These are phyloP conservation scores for Omphaloscelis lunosa DNA, from an alignment of 2,888 invertebrate species.

Conservation along the genomic window DNA sequence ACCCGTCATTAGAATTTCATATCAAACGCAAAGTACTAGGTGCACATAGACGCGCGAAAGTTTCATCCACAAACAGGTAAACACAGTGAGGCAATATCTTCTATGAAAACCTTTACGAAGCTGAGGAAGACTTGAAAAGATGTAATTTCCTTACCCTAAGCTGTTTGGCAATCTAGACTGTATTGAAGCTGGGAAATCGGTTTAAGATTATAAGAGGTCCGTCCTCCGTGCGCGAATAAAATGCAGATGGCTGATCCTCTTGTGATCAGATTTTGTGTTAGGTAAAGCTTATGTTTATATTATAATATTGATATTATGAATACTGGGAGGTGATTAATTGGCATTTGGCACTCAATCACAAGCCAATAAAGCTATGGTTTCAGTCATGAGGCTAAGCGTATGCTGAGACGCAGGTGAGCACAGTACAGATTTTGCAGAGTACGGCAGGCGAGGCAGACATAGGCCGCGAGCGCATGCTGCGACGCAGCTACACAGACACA, in stretches of 20 bases:
- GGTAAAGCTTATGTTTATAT: not conserved
- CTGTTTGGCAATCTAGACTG: conserved; percentile 51
- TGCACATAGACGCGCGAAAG: conserved; percentile 2
- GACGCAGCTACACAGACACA: too few species aligned
- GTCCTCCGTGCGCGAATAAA: conserved; percentile 17
- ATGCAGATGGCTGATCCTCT: conserved; percentile 17
- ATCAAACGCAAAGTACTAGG: conserved; percentile 28
- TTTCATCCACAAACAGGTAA: conserved; percentile 41
- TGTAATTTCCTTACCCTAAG: conserved; percentile 52
- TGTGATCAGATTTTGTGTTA: conserved; percentile 11
- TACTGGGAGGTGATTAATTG: not conserved
- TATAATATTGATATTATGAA: not conserved
- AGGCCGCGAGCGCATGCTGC: too few species aligned
- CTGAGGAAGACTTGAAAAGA: conserved; percentile 30
- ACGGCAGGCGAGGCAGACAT: too few species aligned
- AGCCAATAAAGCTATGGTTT: too few species aligned
- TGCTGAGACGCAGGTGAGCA: too few species aligned
- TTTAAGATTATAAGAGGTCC: conserved; percentile 41
- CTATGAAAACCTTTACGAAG: conserved; percentile 34
- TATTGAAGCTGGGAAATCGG: conserved; percentile 51
- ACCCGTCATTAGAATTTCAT: not conserved
- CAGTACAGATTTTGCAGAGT: too few species aligned
- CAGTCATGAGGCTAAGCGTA: too few species aligned
- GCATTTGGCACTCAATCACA: not conserved
- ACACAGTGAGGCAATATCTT: conserved; percentile 44